A percentile compares a stretch with the other conserved stretches of the same genome.
phyloP scores from a whole-genome alignment of 53 echinoderm and acorn worm genomes.

The Temnopleurus reevesii region DNA sequence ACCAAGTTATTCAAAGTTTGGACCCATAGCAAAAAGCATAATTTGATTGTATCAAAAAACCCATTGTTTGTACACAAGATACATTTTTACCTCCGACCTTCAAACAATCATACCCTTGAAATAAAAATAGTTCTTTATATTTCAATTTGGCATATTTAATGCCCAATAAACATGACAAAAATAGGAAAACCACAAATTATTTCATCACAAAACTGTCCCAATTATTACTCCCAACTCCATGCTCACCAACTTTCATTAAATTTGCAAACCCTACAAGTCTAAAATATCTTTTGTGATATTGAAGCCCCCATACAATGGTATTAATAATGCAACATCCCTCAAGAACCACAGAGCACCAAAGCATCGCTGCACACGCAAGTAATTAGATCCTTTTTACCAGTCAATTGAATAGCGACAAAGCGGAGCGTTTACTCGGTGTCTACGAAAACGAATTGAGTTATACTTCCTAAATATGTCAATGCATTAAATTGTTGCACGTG shows the following conservation, averaged over 20 bases:
- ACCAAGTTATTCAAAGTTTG: too few relatives aligned
- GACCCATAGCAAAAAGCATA: too few relatives aligned
- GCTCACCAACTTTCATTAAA: neutral
- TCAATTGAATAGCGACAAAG: neutral
- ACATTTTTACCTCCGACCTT: too few relatives aligned
- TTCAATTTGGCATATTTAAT: too few relatives aligned
- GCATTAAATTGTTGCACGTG: neutral
- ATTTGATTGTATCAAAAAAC: too few relatives aligned
- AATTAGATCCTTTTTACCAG: conserved; percentile 3
- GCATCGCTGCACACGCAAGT: neutral
- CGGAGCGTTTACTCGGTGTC: too few relatives aligned
- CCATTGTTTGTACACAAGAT: too few relatives aligned
- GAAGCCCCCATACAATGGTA: neutral
- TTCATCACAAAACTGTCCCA: too few relatives aligned
- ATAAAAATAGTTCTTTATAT: too few relatives aligned
- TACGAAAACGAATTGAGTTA: neutral
- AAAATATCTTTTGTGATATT: neutral
- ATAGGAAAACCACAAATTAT: too few relatives aligned
- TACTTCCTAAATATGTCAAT: neutral
- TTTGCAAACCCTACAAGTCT: neutral
- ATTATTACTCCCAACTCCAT: neutral
- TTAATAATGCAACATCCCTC: neutral
- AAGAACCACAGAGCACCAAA: neutral
- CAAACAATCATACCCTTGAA: too few relatives aligned
- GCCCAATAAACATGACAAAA: too few relatives aligned